Base-by-base conservation (phyloP, 1,140 invertebrate genomes). In the Leptonema lineaticorne region DNA sequence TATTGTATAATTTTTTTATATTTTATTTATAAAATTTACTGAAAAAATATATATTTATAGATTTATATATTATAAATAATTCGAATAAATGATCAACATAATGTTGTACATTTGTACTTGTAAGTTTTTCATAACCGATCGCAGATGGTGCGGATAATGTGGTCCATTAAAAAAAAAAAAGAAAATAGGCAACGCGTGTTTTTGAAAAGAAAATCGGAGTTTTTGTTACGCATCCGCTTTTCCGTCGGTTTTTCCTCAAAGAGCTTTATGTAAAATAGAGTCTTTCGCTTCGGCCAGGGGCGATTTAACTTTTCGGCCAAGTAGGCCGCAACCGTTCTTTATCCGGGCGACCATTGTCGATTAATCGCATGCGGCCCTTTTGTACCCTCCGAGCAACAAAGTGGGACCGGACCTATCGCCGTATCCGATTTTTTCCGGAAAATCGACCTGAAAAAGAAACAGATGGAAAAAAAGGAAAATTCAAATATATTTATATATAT, bases 361-460 rank as follows among this genome's bases (percentile, higher is more conserved):
- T 60, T 65, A 68, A 71, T 67, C 69, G 69, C 59, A 68, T 68
- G 68, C 59, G 67, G 62, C 66, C 37, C 29, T 71, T 71, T 65
- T 66, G 57, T 68, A 48, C 60, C n/a, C n/a, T n/a, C n/a, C 22
- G 18, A 65, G 67, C 67, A 68, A 68, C 67, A 58, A 68, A 71
- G 68, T 65, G 70, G n/a, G 53, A 41, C 33, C 27, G 41, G 11
- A 22, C 33, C 53, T 59, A 68, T 57, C 28, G 56, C 33, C 59
- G 58, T 68, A 68, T 71, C 48, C 58, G 33, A 71, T 68, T 71
- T 66, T 33, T 68, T 62, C 45, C 22, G 50, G 37, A n/a, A 9
- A 16, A 16, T 45, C 37, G 37, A 24, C 22, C 50, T 18, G 14
- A 53, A 53, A 26, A 24, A 11, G 26, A 64, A 63, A 71, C 65